These are phyloP conservation scores for Pterostichus madidus DNA, from an alignment of 2,888 invertebrate genomes.

Conservation along the genomic window DNA sequence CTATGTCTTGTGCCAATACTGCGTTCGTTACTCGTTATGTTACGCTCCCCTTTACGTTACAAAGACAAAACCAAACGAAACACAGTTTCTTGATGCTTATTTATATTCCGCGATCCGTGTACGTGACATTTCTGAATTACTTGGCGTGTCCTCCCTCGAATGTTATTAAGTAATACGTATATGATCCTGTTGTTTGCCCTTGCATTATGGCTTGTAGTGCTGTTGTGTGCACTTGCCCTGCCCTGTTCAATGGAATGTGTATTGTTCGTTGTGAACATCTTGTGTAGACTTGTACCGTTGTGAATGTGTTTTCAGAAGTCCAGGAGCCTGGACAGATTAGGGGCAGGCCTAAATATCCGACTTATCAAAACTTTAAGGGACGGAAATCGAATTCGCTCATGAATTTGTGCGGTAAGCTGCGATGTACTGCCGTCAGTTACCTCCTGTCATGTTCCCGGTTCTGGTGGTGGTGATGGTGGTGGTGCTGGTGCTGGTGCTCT, in stretches of 20 bases:
- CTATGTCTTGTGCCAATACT: constrained; percentile 60
- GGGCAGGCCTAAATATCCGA: constrained; percentile 91
- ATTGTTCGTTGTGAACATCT: constrained; percentile 58
- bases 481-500: constrained; percentile 72
- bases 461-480: constrained; percentile 61
- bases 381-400: constrained; percentile 97
- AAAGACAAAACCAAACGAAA: constrained; percentile 41
- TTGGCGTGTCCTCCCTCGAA: constrained; percentile 7
- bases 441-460: constrained; percentile 69
- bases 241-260: constrained; percentile 60
- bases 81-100: constrained; percentile 34
- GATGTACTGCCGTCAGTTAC: constrained; percentile 56
- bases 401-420: constrained; percentile 96
- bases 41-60: constrained; percentile 3
- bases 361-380: constrained; percentile 93
- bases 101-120: constrained; percentile 69
- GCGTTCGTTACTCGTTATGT: constrained; percentile 29
- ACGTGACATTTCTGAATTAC: constrained; percentile 7
- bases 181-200: constrained; percentile 47
- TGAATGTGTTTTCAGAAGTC: constrained; percentile 89
- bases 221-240: constrained; percentile 60
- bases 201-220: constrained; percentile 61
- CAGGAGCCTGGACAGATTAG: constrained; percentile 88
- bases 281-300: constrained; percentile 71
- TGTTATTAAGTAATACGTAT: constrained; percentile 30